Evolutionary conservation across 2,888 invertebrate species (phyloP).

Genomic region (Drosophila nr. perissopoda): DNA sequence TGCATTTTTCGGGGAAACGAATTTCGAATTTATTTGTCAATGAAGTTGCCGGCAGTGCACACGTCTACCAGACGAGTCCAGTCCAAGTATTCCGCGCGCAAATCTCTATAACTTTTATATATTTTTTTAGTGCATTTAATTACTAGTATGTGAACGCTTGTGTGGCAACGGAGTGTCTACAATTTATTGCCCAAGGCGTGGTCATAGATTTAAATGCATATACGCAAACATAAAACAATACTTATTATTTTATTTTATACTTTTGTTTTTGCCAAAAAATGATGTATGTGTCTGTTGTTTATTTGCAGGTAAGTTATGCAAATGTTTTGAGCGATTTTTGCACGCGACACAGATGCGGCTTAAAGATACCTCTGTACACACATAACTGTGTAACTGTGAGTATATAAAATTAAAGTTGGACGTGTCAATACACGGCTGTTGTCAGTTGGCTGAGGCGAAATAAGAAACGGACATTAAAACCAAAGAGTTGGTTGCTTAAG

Average conservation of each 20-base stretch:
- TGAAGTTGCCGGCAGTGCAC: constrained; percentile 75
- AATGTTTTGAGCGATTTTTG: constrained; percentile 50
- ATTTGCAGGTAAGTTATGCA: constrained; percentile 75
- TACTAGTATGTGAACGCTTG: constrained; percentile 60
- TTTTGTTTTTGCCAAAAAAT: constrained; percentile 29
- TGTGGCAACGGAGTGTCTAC: constrained; percentile 61
- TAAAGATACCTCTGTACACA: constrained; percentile 46
- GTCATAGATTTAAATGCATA: constrained; percentile 26
- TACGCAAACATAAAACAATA: constrained; percentile 16
- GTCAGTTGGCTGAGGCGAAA: background rate
- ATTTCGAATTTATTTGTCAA: constrained; percentile 75
- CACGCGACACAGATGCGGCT: constrained; percentile 37
- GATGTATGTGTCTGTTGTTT: constrained; percentile 59
- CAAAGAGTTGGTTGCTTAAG: background rate
- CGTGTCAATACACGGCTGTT: constrained; percentile 2
- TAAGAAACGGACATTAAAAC: background rate
- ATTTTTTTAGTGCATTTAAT: constrained; percentile 74
- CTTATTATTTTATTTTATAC: constrained; percentile 18
- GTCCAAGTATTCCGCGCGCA: constrained; percentile 34
- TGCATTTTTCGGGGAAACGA: constrained; percentile 57
- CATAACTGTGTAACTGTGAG: constrained; percentile 26
- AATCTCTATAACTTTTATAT: constrained; percentile 50
- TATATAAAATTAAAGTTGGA: constrained; percentile 12
- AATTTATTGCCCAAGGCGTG: constrained; percentile 78
- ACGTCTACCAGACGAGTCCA: constrained; percentile 50